Percentiles rank a stretch among this genome's conserved stretches.
phyloP scores from a whole-genome alignment of 2,888 invertebrate species.

The Aproaerema taeniolella region DNA sequence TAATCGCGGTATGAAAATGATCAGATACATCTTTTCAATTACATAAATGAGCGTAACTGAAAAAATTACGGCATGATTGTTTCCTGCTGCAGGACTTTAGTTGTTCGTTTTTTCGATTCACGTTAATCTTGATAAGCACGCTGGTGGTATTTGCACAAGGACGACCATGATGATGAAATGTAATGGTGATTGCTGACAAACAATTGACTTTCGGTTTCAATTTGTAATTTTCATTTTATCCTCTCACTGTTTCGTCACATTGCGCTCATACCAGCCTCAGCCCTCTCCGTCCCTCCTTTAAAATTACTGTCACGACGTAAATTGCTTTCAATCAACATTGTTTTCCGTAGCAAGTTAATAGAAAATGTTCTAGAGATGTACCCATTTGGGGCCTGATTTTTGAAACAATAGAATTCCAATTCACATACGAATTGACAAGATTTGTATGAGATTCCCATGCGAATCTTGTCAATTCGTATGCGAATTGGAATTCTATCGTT shows the following conservation, averaged over 20 bases:
- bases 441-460: no score
- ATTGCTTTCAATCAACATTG: no score
- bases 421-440: no score
- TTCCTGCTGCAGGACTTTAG: slow-evolving; percentile 48
- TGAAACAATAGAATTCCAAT: no score
- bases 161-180: slow-evolving; percentile 27
- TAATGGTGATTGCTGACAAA: slow-evolving; percentile 2
- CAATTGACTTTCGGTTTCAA: slow-evolving; percentile 14
- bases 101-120: slow-evolving; percentile 39
- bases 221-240: slow-evolving; percentile 4
- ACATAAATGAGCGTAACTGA: slow-evolving; percentile 55
- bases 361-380: no score
- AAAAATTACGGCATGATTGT: slow-evolving; percentile 58
- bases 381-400: no score
- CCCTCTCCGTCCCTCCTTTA: no score
- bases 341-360: no score
- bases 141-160: slow-evolving; percentile 46
- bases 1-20: slow-evolving; percentile 65
- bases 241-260: background rate
- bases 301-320: no score
- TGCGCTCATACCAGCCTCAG: no score
- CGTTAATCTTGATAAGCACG: slow-evolving; percentile 40
- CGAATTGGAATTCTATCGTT: no score
- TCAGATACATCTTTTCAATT: slow-evolving; percentile 60
- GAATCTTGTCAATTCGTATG: no score